Evolutionary conservation across 1,140 invertebrate species (phyloP), one percentile per base, ranked within the genome.

Genomic region (Proales similis): DNA sequence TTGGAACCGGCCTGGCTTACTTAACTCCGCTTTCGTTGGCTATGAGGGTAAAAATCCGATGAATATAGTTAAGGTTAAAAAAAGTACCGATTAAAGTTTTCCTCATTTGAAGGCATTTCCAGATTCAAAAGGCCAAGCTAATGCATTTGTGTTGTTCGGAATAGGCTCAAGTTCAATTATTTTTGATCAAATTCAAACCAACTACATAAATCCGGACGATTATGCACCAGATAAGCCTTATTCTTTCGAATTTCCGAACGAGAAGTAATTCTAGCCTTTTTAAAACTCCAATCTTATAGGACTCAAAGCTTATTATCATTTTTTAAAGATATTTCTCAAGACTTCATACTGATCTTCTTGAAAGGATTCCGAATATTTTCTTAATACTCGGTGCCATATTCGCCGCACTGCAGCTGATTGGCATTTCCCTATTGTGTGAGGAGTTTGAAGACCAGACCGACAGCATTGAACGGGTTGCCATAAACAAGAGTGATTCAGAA

Each of bases 131-230:
- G 77, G 77, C 7, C 57, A 78, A 12, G 72, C 74, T 2, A 77
- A 70, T 65, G 77, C 77, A 2, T 65, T 74, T 51, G 72, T 78
- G 24, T 72, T 78, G 9, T 74, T 70, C 17, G 75, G 77, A 3
- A 75, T 74, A 66, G 75, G 76, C 7, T 66, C 72, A 20, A 75
- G 77, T 36, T 70, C 75, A 6, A 71, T 77, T 48, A 68, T 76
- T 46, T 74, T 77, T 66, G 72, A 75, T 57, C 70, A 69, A 47
- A 64, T 78, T 32, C 75, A 78, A 64, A 78, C 75, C 6, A 66
- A 66, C 5, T 77, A 68, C 51, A 67, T 79, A 3, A 79, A 79
- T 67, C 77, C 77, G 20, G 26, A 73, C 6, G 78, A 79, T 64
- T 53, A 68, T 30, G 43, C 64, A 24, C 65, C 74, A 3, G 67